Evolutionary conservation across 2,113 vertebrate genomes (phyloP).

Genomic region (Erythrolamprus reginae): DNA sequence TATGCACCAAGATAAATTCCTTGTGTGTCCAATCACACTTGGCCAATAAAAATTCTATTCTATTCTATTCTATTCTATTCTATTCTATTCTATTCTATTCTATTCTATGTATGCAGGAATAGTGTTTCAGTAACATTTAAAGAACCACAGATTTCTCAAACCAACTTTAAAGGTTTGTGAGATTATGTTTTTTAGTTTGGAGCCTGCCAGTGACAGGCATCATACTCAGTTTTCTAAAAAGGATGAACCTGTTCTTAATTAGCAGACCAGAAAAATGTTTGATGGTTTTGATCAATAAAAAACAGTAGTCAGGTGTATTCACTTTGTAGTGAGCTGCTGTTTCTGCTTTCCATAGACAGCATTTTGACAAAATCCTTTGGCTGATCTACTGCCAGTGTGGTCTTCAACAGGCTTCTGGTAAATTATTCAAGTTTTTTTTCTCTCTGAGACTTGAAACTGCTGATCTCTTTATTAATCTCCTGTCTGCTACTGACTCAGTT

Average conservation of each 20-base stretch:
- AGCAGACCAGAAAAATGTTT: background rate
- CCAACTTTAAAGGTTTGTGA: background rate
- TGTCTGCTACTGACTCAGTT: background rate
- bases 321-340: background rate
- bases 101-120: background rate
- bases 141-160: background rate
- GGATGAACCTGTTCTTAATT: background rate
- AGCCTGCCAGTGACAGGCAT: background rate
- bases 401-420: background rate
- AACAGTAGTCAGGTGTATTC: background rate
- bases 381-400: background rate
- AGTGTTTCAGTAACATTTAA: background rate
- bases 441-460: background rate
- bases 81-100: no score
- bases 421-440: background rate
- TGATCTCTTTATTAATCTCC: background rate
- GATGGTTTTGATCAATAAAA: background rate
- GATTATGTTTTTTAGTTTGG: background rate
- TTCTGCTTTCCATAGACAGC: background rate
- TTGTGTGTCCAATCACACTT: no score
- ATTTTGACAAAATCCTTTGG: background rate
- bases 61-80: no score
- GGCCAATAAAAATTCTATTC: no score
- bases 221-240: background rate
- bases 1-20: no score